Evolutionary conservation across 2,113 vertebrate genomes (phyloP).

Genomic region (Sebastes schlegelii): DNA sequence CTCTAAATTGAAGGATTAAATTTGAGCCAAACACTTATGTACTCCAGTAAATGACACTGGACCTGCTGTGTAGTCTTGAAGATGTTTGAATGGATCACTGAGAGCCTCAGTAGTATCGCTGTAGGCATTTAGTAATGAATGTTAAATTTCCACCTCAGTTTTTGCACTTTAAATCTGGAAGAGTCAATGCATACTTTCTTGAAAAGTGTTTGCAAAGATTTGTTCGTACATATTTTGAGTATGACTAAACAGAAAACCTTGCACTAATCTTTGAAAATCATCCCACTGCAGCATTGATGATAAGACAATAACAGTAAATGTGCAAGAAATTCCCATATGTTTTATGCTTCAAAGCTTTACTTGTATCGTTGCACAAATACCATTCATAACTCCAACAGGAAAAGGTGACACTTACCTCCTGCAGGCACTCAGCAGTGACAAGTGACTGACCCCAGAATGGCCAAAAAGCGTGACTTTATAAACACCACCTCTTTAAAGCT

Average conservation of each 20-base stretch:
- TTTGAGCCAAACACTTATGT: neutral
- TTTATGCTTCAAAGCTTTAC: slow-evolving; percentile 15
- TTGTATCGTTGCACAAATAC: slow-evolving; percentile 14
- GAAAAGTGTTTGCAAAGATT: neutral
- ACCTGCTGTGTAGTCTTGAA: neutral
- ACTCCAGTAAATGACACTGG: neutral
- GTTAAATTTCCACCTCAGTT: neutral
- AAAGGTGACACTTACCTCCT: slow-evolving; percentile 73
- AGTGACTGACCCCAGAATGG: slow-evolving; percentile 56
- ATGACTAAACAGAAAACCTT: neutral
- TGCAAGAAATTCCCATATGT: slow-evolving; percentile 24
- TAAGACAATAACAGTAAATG: neutral
- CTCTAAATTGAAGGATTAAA: neutral
- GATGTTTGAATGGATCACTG: neutral
- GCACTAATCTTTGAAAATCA: slow-evolving; percentile 2
- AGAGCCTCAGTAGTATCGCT: neutral
- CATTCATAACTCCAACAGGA: slow-evolving; percentile 2
- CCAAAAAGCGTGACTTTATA: slow-evolving; percentile 73
- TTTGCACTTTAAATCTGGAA: neutral
- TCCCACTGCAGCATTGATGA: neutral
- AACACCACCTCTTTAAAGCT: slow-evolving; percentile 63
- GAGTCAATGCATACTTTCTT: neutral
- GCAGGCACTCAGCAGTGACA: slow-evolving; percentile 50
- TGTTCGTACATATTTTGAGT: neutral
- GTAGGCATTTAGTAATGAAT: neutral